Evolutionary conservation across 2,888 invertebrate species (phyloP).

Genomic region (Caenorhabditis auriculariae): DNA sequence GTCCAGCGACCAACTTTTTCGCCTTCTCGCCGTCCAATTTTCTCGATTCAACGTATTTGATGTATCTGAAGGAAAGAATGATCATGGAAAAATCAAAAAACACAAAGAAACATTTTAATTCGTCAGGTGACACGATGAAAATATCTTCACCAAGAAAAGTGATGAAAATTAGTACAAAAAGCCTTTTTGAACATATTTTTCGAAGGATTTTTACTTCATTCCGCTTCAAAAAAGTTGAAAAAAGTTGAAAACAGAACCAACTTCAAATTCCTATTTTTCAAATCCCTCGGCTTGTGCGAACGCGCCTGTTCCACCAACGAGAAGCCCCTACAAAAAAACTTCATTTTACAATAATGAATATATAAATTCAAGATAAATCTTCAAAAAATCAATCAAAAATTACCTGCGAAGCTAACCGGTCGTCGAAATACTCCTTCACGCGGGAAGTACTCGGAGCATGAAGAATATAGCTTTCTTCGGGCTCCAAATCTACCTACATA

Average conservation of each 20-base stretch:
- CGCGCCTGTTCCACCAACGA: slow-evolving; percentile 37
- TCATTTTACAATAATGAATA: not conserved
- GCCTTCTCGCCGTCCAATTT: slow-evolving; percentile 19
- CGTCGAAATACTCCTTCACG: slow-evolving; percentile 19
- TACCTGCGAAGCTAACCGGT: slow-evolving; percentile 22
- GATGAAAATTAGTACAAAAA: too few species aligned
- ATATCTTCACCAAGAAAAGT: too few species aligned
- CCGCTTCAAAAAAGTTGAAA: too few species aligned
- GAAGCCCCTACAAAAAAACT: slow-evolving; percentile 29
- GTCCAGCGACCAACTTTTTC: slow-evolving; percentile 7
- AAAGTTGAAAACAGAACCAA: too few species aligned
- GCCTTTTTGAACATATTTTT: too few species aligned
- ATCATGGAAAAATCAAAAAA: not conserved
- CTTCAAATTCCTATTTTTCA: slow-evolving; percentile 28
- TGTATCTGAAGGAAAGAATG: slow-evolving; percentile 22
- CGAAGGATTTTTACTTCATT: too few species aligned
- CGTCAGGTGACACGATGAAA: too few species aligned
- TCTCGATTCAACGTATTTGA: slow-evolving; percentile 22
- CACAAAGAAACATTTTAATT: slow-evolving; percentile 1
- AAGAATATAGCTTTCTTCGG: slow-evolving; percentile 23
- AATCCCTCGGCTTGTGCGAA: slow-evolving; percentile 21
- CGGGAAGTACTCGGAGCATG: slow-evolving; percentile 22
- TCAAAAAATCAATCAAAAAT: too few species aligned
- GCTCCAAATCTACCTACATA: slow-evolving; percentile 12
- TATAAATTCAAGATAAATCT: not conserved